phyloP scores from a whole-genome alignment of 2,888 invertebrate genomes.

The Unio pictorum region DNA sequence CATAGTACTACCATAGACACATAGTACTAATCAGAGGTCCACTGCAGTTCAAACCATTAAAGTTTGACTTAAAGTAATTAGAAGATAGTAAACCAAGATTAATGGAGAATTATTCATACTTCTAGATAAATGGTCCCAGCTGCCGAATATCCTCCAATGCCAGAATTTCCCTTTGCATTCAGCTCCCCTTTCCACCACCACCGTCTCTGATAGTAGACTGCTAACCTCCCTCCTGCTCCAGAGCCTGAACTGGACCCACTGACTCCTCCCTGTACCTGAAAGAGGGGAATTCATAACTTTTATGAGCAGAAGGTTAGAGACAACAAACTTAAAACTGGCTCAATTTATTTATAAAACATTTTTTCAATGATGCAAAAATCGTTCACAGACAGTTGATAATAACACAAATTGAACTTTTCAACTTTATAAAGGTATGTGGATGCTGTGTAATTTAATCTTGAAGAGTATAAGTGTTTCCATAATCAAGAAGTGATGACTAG shows the following conservation, averaged over 20 bases:
- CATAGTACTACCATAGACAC: too few relatives aligned
- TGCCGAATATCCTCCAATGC: constrained; percentile 31
- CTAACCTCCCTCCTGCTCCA: constrained; percentile 53
- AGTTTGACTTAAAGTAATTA: too few relatives aligned
- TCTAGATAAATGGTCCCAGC: constrained; percentile 54
- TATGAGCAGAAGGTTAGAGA: background rate
- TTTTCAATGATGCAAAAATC: background rate
- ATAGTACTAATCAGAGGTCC: too few relatives aligned
- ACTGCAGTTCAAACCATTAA: too few relatives aligned
- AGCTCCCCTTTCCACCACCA: constrained; percentile 50
- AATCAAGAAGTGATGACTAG: too few relatives aligned
- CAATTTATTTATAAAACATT: background rate
- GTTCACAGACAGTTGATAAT: too few relatives aligned
- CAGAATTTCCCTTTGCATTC: constrained; percentile 41
- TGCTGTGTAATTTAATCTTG: too few relatives aligned
- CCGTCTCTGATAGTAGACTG: constrained; percentile 39
- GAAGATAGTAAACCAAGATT: background rate
- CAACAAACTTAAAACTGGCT: too few relatives aligned
- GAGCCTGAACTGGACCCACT: constrained; percentile 31
- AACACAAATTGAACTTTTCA: too few relatives aligned
- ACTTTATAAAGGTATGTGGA: too few relatives aligned
- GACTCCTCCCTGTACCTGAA: constrained; percentile 36
- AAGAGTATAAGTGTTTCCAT: too few relatives aligned
- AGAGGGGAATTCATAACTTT: background rate
- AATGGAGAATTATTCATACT: constrained; percentile 19